phyloP scores from a whole-genome alignment of 1,140 invertebrate species.

The Paraescarpia echinospica region DNA sequence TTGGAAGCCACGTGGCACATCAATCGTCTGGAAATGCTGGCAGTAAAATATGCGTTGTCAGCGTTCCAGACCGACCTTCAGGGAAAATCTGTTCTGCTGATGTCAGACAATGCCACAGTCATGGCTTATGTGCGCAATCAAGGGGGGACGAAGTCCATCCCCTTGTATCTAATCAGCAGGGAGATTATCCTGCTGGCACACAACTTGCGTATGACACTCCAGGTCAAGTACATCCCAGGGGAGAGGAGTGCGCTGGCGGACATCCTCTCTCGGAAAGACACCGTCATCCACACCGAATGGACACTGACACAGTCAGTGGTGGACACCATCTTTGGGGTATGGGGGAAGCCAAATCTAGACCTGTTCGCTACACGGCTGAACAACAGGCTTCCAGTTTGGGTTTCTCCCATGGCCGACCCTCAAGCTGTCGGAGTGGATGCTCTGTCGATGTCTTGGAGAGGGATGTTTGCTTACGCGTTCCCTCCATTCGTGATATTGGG shows the following conservation, averaged over 20 bases:
- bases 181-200: too few species aligned
- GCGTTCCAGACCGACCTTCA: too few species aligned
- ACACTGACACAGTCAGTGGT: background rate
- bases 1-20: too few species aligned
- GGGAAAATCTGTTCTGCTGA: too few species aligned
- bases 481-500: background rate
- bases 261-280: background rate
- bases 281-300: background rate
- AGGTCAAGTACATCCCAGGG: background rate
- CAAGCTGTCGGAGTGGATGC: constrained; percentile 26
- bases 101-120: too few species aligned
- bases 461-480: background rate
- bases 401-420: constrained; percentile 25
- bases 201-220: background rate
- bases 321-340: background rate
- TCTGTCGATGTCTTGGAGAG: constrained; percentile 21
- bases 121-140: too few species aligned
- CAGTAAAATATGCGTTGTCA: too few species aligned
- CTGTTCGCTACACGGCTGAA: constrained; percentile 32
- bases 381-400: constrained; percentile 26
- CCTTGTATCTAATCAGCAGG: too few species aligned
- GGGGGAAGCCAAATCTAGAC: constrained; percentile 24
- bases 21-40: too few species aligned
- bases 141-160: too few species aligned
- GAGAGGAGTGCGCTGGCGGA: background rate